Base-by-base conservation (phyloP, 2,113 vertebrate genomes). In the Tringa solitaria region DNA sequence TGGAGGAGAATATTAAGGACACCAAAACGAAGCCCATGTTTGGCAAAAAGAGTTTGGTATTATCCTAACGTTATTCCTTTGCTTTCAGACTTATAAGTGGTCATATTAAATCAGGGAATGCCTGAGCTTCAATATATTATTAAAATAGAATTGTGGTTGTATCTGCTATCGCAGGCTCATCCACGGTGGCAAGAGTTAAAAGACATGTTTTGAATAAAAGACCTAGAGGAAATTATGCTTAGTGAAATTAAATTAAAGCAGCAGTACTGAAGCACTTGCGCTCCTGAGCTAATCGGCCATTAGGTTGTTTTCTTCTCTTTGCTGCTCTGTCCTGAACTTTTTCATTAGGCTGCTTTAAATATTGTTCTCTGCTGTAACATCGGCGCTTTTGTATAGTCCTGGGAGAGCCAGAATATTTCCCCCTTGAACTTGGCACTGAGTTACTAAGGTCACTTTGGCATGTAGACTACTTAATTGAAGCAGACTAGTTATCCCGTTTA, bases 381-480 rank as follows among this genome's bases (percentile, higher is more conserved):
- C 8, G 8, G 48, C 82, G 65, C 65, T 91, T 93, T 92, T 87
- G 50, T 87, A 23, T 87, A 61, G 65, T 82, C 50, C 72, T 94
- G 51, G 74, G 32, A 89, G 35, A 83, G 79, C 68, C 43, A 88
- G 81, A 96, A 89, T 89, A 82, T 45, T 96, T 91, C 90, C 69
- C 76, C 61, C 61, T 68, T 22, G 26, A 84, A 97, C 93, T 18
- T 97, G 94, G 64, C 87, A 94, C 8, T 61, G 83, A 94, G 69
- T 95, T 80, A 73, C 82, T 93, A 90, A 95, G 84, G 77, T 93
- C 64, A 79, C 57, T 89, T 65, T 93, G 95, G 78, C 64, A 85
- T 92, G 59, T 68, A 91, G 92, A 96, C 74, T 83, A 60, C 84
- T 95, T 97, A 89, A 94, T 91, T 97, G 91, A 93, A 69, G 17